Conservation (phyloP, 2,113 vertebrate species). For the Cynocephalus volans region DNA sequence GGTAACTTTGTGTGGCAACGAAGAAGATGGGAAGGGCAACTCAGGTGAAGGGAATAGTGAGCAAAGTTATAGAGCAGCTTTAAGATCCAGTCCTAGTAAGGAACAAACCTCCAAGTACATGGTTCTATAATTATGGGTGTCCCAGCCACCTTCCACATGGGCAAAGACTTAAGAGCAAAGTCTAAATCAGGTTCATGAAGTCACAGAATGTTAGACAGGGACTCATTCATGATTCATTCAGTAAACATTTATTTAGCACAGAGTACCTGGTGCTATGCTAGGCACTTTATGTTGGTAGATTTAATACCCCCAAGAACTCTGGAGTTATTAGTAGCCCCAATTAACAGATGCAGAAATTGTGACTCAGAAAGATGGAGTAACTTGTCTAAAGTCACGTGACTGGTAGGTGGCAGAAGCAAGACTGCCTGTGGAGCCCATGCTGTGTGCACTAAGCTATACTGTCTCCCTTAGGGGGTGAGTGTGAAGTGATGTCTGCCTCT, state of each 20-base stretch:
- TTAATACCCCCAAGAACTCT: constrained; percentile 43
- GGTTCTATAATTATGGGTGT: constrained; percentile 42
- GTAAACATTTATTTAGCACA: constrained; percentile 65
- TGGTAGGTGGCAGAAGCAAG: not conserved
- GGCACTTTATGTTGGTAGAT: constrained; percentile 60
- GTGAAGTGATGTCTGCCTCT: constrained; percentile 19
- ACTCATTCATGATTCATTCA: constrained; percentile 67
- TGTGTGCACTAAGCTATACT: not conserved
- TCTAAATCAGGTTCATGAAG: not conserved
- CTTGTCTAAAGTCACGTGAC: constrained; percentile 40
- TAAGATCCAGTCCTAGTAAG: not conserved
- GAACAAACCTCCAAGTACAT: not conserved
- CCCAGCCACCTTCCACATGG: not conserved
- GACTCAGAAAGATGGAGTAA: constrained; percentile 63
- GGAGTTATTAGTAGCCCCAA: constrained; percentile 70
- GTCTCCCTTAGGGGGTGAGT: not conserved
- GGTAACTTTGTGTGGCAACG: not conserved
- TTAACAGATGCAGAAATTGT: constrained; percentile 60
- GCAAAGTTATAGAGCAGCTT: not conserved
- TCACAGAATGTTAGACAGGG: not conserved
- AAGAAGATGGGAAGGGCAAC: constrained; percentile 1
- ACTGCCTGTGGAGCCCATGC: not conserved
- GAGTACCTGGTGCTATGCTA: not conserved
- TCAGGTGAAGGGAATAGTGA: constrained; percentile 27
- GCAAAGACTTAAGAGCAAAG: constrained; percentile 58